Evolutionary conservation across 2,113 vertebrate genomes (phyloP).

Genomic region (Myodes glareolus): DNA sequence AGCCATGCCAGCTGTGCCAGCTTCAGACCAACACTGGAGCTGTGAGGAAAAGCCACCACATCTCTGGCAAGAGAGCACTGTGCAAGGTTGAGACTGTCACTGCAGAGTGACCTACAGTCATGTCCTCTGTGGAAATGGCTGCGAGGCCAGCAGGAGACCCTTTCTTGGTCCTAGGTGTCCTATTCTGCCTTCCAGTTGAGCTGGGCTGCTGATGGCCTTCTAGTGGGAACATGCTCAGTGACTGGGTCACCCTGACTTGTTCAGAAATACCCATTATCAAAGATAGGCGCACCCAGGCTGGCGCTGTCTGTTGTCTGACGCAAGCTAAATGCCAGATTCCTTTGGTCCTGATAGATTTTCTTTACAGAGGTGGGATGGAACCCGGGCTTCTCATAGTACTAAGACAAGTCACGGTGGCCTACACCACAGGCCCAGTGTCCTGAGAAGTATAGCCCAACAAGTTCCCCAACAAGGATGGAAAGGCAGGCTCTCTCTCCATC

Average conservation of each 20-base stretch:
- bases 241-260: neutral
- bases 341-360: neutral
- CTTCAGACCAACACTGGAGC: neutral
- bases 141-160: neutral
- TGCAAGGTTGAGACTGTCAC: neutral
- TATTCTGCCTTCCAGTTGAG: neutral
- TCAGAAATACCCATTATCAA: neutral
- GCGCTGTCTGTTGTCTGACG: neutral
- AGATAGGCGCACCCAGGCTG: neutral
- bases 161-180: accelerated
- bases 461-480: neutral
- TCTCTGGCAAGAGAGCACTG: neutral
- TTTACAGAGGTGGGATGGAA: neutral
- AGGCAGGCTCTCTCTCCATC: neutral
- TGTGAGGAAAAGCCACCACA: neutral
- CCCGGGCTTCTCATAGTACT: neutral
- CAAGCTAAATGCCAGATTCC: neutral
- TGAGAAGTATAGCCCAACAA: neutral
- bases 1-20: neutral
- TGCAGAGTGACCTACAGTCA: neutral
- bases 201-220: neutral
- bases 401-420: neutral
- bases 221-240: neutral
- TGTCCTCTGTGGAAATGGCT: neutral
- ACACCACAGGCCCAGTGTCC: neutral